phyloP scores from a whole-genome alignment of 2,113 vertebrate genomes.

The Mobula hypostoma region DNA sequence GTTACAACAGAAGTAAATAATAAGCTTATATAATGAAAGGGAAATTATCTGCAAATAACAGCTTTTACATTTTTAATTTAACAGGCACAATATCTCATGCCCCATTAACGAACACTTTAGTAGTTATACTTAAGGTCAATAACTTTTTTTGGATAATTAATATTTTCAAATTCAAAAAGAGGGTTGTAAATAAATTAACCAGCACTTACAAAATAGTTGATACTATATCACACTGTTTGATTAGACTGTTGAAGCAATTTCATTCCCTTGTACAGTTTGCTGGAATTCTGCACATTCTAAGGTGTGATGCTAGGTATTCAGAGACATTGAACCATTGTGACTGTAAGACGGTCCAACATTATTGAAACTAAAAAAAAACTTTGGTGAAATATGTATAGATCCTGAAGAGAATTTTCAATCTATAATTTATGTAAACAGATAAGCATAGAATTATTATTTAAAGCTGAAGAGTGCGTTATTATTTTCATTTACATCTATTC shows the following conservation, averaged over 20 bases:
- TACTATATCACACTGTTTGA: background rate
- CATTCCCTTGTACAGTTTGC: background rate
- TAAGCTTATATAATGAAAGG: background rate
- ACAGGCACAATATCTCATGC: background rate
- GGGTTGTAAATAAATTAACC: constrained; percentile 4
- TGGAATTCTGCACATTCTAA: too few species aligned
- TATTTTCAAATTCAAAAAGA: background rate
- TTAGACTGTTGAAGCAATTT: background rate
- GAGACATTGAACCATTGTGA: background rate
- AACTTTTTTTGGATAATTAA: constrained; percentile 1
- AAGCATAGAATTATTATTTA: background rate
- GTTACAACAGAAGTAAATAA: background rate
- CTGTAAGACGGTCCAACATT: background rate
- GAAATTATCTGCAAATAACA: background rate
- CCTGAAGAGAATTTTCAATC: background rate
- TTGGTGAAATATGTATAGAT: background rate
- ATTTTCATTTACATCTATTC: background rate
- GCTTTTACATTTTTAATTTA: background rate
- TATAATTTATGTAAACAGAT: background rate
- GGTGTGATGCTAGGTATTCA: background rate
- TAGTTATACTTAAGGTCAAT: background rate
- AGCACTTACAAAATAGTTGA: background rate
- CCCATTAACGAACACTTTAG: background rate
- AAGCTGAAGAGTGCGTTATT: background rate
- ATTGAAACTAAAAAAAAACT: background rate